These are phyloP conservation scores for Drymonia ruficornis DNA, from an alignment of 2,888 invertebrate species.

Conservation along the genomic window DNA sequence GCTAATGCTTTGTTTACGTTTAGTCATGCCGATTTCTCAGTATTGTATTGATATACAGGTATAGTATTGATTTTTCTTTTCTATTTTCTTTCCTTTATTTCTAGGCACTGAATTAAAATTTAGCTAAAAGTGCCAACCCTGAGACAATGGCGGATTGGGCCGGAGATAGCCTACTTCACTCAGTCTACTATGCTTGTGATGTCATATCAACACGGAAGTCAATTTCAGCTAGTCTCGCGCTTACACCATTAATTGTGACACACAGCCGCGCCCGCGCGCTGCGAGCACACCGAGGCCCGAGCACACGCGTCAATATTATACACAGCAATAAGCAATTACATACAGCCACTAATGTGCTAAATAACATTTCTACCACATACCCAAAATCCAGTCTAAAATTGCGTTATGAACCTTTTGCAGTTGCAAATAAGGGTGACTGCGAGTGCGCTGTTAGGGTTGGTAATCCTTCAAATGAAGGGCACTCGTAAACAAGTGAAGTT, in stretches of 20 bases:
- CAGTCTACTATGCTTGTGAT: too few relatives aligned
- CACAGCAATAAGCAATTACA: conserved; percentile 25
- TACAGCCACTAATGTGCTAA: conserved; percentile 32
- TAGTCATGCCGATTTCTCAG: too few relatives aligned
- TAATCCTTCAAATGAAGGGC: conserved; percentile 35
- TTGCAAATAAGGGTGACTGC: conserved; percentile 6
- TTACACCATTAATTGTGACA: neutral
- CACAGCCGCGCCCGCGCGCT: neutral
- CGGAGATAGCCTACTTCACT: too few relatives aligned
- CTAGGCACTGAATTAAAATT: too few relatives aligned
- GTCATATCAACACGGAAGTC: conserved; percentile 1
- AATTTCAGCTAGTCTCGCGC: neutral
- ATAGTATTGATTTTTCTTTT: too few relatives aligned
- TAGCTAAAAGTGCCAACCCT: too few relatives aligned
- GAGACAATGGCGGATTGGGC: too few relatives aligned
- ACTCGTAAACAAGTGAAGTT: conserved; percentile 34
- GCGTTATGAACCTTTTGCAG: conserved; percentile 4
- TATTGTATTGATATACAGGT: too few relatives aligned
- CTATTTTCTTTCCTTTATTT: too few relatives aligned
- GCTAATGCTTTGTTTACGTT: too few relatives aligned
- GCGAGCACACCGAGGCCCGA: too few relatives aligned
- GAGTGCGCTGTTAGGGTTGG: conserved; percentile 1
- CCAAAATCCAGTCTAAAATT: neutral
- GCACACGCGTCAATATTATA: neutral
- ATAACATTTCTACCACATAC: conserved; percentile 25